phyloP scores from a whole-genome alignment of 2,797 vertebrate genomes.

The Arrhamphus sclerolepis region DNA sequence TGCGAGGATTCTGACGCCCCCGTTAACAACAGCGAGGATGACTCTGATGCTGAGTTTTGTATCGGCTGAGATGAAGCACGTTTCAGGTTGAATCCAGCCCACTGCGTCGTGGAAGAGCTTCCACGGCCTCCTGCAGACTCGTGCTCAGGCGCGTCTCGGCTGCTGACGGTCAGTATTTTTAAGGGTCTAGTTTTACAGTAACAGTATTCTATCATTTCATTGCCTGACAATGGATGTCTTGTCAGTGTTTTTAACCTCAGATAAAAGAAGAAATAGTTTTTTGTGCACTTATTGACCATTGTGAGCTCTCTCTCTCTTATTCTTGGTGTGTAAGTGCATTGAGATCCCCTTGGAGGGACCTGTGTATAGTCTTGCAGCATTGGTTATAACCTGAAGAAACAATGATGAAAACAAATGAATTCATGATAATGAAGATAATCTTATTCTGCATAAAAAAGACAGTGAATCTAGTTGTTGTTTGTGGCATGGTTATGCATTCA shows the following conservation, averaged over 20 bases:
- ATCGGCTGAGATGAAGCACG: neutral
- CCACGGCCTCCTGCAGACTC: conserved; percentile 58
- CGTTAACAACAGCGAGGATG: no score
- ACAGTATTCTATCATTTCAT: conserved; percentile 91
- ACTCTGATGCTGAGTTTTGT: no score
- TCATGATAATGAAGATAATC: conserved; percentile 73
- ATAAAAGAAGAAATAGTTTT: conserved; percentile 79
- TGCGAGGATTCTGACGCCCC: no score
- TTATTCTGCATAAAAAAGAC: conserved; percentile 86
- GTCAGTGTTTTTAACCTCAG: conserved; percentile 87
- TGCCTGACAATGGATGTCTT: conserved; percentile 92
- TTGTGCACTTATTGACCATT: conserved; percentile 95
- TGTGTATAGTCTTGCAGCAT: conserved; percentile 93
- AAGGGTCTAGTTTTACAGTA: conserved; percentile 96
- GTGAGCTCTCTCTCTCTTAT: conserved; percentile 81
- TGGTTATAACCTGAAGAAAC: conserved; percentile 88
- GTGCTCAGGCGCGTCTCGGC: conserved; percentile 73
- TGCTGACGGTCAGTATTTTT: conserved; percentile 80
- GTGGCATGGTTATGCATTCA: conserved; percentile 99
- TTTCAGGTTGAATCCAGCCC: neutral
- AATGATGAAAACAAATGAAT: conserved; percentile 67
- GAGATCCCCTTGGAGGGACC: conserved; percentile 83
- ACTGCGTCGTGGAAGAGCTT: conserved; percentile 30
- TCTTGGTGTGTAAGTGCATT: conserved; percentile 95
- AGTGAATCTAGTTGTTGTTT: conserved; percentile 91